phyloP scores from a whole-genome alignment of 2,797 vertebrate genomes.

The Channa striata region DNA sequence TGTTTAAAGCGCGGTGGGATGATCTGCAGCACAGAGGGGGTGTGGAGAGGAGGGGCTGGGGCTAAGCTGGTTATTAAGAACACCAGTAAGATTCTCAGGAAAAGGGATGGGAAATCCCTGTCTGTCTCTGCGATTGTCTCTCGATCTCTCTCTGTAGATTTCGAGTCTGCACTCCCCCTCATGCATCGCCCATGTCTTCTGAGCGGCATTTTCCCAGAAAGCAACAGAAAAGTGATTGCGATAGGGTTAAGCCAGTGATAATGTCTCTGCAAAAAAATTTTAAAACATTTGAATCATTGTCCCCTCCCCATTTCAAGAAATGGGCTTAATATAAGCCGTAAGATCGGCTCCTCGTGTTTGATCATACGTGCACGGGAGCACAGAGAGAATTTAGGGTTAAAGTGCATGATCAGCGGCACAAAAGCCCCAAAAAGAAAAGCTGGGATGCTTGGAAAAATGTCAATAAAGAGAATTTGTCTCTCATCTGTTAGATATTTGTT shows the following conservation, averaged over 20 bases:
- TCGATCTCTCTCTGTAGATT: constrained; percentile 13
- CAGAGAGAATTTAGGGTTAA: constrained; percentile 41
- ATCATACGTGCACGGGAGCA: constrained; percentile 42
- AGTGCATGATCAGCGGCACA: constrained; percentile 14
- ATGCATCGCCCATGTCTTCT: constrained; percentile 20
- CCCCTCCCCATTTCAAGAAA: constrained; percentile 28
- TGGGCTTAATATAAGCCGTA: constrained; percentile 61
- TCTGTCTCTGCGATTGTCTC: constrained; percentile 36
- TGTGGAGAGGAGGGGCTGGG: constrained; percentile 1
- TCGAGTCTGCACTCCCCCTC: constrained; percentile 8
- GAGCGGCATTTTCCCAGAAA: constrained; percentile 49
- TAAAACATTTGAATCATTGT: constrained; percentile 12
- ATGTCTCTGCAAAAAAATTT: constrained; percentile 30
- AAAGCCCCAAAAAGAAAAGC: too few species aligned
- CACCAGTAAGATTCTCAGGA: constrained; percentile 51
- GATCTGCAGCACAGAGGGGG: constrained; percentile 45
- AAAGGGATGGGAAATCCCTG: constrained; percentile 59
- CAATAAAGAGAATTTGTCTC: too few species aligned
- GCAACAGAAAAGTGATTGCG: constrained; percentile 61
- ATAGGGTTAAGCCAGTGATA: constrained; percentile 56
- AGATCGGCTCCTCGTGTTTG: constrained; percentile 55
- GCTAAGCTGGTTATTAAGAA: constrained; percentile 73
- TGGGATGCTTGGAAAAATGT: too few species aligned
- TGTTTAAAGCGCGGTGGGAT: constrained; percentile 68
- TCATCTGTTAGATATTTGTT: too few species aligned